A percentile compares a stretch with the other conserved stretches of the same genome.
Evolutionary conservation across 2,113 vertebrate genomes (phyloP).

Genomic region (Trematomus loennbergii): DNA sequence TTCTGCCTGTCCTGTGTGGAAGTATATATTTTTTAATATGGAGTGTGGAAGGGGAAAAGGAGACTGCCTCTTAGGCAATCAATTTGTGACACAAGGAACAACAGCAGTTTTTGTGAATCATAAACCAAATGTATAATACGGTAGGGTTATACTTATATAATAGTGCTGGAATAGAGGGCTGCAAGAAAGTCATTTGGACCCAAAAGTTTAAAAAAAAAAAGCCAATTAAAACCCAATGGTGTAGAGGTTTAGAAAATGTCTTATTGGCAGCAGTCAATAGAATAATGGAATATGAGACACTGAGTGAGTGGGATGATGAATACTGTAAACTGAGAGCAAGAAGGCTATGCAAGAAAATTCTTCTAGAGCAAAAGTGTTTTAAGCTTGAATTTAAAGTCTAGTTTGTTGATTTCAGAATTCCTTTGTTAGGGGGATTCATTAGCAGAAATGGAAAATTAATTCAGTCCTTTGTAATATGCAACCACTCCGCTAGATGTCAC

Average conservation of each 20-base stretch:
- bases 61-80: not conserved
- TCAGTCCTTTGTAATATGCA: not conserved
- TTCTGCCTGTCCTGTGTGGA: too few relatives aligned
- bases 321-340: not conserved
- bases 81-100: not conserved
- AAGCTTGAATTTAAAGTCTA: not conserved
- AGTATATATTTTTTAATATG: too few relatives aligned
- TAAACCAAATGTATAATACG: not conserved
- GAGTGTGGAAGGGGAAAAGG: too few relatives aligned
- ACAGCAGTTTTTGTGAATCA: not conserved
- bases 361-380: not conserved
- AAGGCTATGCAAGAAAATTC: not conserved
- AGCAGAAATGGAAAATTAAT: not conserved
- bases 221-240: not conserved
- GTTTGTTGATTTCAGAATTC: not conserved
- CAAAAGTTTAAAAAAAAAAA: not conserved
- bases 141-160: not conserved
- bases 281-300: slow-evolving; percentile 3
- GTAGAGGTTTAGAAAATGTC: not conserved
- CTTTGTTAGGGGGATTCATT: not conserved
- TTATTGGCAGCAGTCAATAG: not conserved
- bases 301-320: not conserved
- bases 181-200: not conserved
- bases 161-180: not conserved
- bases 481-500: not conserved